Evolutionary conservation across 2,888 invertebrate species (phyloP).

Genomic region (Microctonus brassicae): DNA sequence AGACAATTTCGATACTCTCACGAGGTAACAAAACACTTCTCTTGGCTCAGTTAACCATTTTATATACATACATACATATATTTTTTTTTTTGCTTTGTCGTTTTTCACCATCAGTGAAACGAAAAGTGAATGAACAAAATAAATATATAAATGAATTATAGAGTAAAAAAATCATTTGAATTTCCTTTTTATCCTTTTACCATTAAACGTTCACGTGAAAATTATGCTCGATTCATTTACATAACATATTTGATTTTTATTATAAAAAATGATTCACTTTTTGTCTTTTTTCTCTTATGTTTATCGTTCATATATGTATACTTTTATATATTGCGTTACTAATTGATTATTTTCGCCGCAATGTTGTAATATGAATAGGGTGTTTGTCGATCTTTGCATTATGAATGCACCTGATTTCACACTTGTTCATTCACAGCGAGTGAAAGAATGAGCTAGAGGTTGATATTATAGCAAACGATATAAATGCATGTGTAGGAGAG

Average conservation of each 20-base stretch:
- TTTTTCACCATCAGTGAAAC: too few species aligned
- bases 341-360: slow-evolving; percentile 62
- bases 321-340: slow-evolving; percentile 56
- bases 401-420: slow-evolving; percentile 68
- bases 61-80: slow-evolving; percentile 17
- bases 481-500: slow-evolving; percentile 1
- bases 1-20: slow-evolving; percentile 39
- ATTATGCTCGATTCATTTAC: neutral
- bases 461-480: neutral
- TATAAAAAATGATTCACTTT: neutral
- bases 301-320: slow-evolving; percentile 36
- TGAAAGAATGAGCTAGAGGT: neutral
- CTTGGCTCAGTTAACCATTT: slow-evolving; percentile 17
- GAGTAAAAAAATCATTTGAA: neutral
- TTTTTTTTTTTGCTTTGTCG: neutral
- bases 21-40: slow-evolving; percentile 9
- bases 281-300: slow-evolving; percentile 8
- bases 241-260: neutral
- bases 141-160: too few species aligned
- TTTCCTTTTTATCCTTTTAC: slow-evolving; percentile 8
- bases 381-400: slow-evolving; percentile 53
- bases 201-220: slow-evolving; percentile 35
- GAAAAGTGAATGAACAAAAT: too few species aligned
- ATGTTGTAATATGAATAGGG: slow-evolving; percentile 19
- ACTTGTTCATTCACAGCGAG: slow-evolving; percentile 63